These are phyloP conservation scores for Lamprologus speciosus DNA, from an alignment of 2,113 vertebrate species.

Conservation along the genomic window DNA sequence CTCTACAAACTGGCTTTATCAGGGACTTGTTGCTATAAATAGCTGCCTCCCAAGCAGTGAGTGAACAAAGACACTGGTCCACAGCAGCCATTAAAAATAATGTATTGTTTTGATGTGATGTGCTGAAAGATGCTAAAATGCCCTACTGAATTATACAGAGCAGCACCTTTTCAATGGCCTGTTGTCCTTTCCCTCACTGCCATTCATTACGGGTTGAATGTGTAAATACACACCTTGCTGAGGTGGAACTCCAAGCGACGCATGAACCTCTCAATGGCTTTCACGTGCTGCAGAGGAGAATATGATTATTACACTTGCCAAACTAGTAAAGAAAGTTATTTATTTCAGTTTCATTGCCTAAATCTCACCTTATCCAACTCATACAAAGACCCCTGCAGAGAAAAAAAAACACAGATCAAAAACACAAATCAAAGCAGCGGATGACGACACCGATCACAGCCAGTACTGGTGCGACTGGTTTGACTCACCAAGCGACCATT, in stretches of 20 bases:
- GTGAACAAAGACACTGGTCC: background rate
- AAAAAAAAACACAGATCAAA: background rate
- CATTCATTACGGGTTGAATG: background rate
- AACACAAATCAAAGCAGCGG: constrained; percentile 3
- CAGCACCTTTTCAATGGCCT: background rate
- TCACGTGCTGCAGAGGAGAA: constrained; percentile 59
- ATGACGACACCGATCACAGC: background rate
- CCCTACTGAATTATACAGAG: background rate
- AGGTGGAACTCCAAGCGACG: constrained; percentile 66
- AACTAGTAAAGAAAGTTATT: background rate
- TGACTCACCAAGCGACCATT: constrained; percentile 64
- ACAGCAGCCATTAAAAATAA: background rate
- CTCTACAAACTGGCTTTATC: background rate
- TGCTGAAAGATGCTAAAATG: background rate
- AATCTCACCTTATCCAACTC: constrained; percentile 67
- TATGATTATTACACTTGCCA: background rate
- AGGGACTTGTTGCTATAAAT: background rate
- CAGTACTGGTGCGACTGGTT: constrained; percentile 25
- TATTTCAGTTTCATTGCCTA: background rate
- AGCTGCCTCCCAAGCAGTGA: background rate
- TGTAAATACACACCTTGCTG: constrained; percentile 53
- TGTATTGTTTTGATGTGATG: background rate
- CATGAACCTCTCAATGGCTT: constrained; percentile 71
- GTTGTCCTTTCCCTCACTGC: background rate
- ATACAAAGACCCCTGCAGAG: constrained; percentile 63